Evolutionary conservation across 2,888 invertebrate genomes (phyloP).

Genomic region (Tenthredo distinguenda): DNA sequence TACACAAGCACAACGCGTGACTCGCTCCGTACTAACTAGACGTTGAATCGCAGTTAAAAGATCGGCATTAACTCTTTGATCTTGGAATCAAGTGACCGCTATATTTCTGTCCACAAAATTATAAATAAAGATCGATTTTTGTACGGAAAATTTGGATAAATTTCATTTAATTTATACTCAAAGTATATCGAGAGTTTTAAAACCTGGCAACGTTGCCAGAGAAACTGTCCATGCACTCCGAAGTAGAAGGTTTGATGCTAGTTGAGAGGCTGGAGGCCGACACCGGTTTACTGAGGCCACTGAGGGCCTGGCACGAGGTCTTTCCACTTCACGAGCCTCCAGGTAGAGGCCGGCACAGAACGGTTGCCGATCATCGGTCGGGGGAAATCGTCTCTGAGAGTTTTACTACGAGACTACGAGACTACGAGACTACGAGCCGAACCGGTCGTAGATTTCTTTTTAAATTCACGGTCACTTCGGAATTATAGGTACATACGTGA

Average conservation of each 20-base stretch:
- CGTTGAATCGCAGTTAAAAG: background rate
- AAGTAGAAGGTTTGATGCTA: slow-evolving; percentile 52
- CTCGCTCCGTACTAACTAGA: background rate
- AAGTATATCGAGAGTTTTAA: background rate
- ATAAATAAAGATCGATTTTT: background rate
- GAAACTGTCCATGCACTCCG: slow-evolving; percentile 48
- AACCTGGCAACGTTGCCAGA: slow-evolving; percentile 50
- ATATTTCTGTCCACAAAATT: background rate
- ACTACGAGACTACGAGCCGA: background rate
- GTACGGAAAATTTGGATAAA: background rate
- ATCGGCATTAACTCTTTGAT: background rate
- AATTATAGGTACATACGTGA: background rate
- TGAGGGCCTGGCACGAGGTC: slow-evolving; percentile 48
- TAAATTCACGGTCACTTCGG: slow-evolving; percentile 41
- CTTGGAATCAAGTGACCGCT: background rate
- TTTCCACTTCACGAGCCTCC: slow-evolving; percentile 68
- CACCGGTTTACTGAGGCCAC: slow-evolving; percentile 51
- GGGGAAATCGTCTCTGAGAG: slow-evolving; percentile 39
- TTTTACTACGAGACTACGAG: slow-evolving; percentile 43
- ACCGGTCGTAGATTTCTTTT: slow-evolving; percentile 47
- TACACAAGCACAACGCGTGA: slow-evolving; percentile 6
- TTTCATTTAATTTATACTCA: background rate
- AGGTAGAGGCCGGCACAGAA: slow-evolving; percentile 67
- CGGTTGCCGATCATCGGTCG: slow-evolving; percentile 49
- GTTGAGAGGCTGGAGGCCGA: slow-evolving; percentile 52